Percentiles rank a stretch among this genome's conserved stretches.
These are phyloP conservation scores for Prosopocoilus inquinatus DNA, from an alignment of 2,888 invertebrate species.

Conservation along the genomic window DNA sequence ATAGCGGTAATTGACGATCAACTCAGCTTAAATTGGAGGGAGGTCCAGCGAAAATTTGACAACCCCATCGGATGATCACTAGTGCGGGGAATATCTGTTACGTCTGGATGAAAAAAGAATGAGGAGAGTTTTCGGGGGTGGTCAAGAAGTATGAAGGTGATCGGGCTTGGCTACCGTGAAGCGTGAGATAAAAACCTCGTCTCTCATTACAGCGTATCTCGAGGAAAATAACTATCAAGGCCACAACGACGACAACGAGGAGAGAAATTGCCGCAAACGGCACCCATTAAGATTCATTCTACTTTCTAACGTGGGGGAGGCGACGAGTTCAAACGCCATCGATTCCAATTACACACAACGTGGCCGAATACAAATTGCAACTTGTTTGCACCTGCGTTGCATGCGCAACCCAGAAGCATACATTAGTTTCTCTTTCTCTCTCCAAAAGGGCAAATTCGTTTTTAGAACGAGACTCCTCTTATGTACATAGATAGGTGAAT, in stretches of 20 bases:
- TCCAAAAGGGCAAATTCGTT: too few species aligned
- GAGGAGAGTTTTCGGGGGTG: background rate
- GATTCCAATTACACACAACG: conserved; percentile 1
- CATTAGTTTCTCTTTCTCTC: background rate
- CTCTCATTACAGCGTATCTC: conserved; percentile 13
- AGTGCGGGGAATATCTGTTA: too few species aligned
- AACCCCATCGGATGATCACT: too few species aligned
- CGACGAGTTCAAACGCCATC: conserved; percentile 5
- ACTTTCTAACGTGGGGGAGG: conserved; percentile 31
- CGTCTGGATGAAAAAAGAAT: background rate
- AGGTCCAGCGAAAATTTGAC: too few species aligned
- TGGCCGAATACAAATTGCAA: background rate
- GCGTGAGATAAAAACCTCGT: background rate
- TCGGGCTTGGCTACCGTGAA: background rate
- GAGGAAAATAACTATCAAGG: conserved; percentile 28
- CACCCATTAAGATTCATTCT: conserved; percentile 21
- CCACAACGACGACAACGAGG: conserved; percentile 22
- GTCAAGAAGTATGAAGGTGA: background rate
- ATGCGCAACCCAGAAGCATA: background rate
- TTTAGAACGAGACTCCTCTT: too few species aligned
- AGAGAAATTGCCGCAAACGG: conserved; percentile 24
- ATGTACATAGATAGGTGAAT: too few species aligned
- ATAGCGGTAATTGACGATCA: too few species aligned
- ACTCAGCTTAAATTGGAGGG: too few species aligned
- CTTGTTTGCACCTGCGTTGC: background rate